Evolutionary conservation across 2,113 vertebrate genomes (phyloP).

Genomic region (Axis porcinus): DNA sequence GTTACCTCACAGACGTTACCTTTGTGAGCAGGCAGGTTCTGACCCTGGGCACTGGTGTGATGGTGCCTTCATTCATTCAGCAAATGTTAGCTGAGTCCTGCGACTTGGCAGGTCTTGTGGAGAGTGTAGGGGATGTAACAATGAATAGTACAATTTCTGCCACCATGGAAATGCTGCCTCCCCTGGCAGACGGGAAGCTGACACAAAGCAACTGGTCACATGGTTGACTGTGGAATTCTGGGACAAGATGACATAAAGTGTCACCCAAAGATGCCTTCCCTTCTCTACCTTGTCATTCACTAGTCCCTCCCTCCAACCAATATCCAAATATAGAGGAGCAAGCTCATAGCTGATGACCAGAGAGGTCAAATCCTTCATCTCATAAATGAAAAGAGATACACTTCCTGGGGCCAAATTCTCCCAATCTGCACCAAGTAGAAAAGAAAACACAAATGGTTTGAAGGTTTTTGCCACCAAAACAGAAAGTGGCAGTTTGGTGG

Average conservation of each 20-base stretch:
- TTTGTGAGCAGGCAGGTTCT: background rate
- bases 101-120: too few species aligned
- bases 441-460: background rate
- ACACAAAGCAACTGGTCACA: background rate
- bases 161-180: background rate
- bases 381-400: background rate
- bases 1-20: background rate
- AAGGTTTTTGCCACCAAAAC: background rate
- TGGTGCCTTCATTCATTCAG: background rate
- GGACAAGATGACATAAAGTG: background rate
- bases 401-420: background rate
- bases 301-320: background rate
- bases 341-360: background rate
- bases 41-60: background rate
- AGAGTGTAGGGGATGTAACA: background rate
- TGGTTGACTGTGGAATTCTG: background rate
- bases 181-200: fast-evolving
- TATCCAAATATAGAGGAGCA: background rate
- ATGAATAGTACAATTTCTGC: background rate
- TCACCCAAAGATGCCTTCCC: background rate
- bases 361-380: background rate
- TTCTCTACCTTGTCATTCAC: background rate
- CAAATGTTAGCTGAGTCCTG: background rate
- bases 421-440: background rate
- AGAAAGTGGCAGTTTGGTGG: too few species aligned